Conservation (phyloP, 2,888 invertebrate species). For the Campaea margaritaria region DNA sequence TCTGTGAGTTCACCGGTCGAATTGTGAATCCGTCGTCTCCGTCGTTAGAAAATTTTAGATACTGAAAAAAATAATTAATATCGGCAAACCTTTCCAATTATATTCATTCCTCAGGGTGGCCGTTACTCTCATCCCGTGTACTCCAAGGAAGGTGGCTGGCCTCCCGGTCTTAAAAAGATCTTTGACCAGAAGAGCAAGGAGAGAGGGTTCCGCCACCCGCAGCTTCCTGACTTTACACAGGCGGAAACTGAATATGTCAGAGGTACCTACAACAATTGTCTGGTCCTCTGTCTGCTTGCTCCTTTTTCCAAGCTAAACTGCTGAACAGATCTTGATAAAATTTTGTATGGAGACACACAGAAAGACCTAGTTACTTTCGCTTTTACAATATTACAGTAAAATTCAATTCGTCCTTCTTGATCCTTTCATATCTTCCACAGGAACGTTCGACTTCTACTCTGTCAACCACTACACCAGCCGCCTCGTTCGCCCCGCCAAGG, state of each 20-base stretch:
- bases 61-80: no score
- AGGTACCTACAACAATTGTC: slow-evolving; percentile 44
- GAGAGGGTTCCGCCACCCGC: slow-evolving; percentile 69
- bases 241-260: slow-evolving; percentile 70
- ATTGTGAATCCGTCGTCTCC: no score
- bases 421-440: slow-evolving; percentile 34
- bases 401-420: not conserved
- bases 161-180: slow-evolving; percentile 65
- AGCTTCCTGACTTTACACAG: slow-evolving; percentile 74
- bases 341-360: no score
- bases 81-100: no score
- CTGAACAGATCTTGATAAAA: no score
- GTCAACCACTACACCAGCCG: slow-evolving; percentile 86
- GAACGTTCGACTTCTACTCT: slow-evolving; percentile 86
- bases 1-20: no score
- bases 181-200: slow-evolving; percentile 66
- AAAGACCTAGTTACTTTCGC: no score
- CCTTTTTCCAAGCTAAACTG: no score
- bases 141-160: slow-evolving; percentile 79
- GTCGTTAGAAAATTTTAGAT: no score
- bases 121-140: slow-evolving; percentile 75
- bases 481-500: slow-evolving; percentile 53
- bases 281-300: no score
- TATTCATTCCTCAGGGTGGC: slow-evolving; percentile 50
- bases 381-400: no score